Conservation (phyloP, 2,888 invertebrate species). For the Acrobasis consociella region DNA sequence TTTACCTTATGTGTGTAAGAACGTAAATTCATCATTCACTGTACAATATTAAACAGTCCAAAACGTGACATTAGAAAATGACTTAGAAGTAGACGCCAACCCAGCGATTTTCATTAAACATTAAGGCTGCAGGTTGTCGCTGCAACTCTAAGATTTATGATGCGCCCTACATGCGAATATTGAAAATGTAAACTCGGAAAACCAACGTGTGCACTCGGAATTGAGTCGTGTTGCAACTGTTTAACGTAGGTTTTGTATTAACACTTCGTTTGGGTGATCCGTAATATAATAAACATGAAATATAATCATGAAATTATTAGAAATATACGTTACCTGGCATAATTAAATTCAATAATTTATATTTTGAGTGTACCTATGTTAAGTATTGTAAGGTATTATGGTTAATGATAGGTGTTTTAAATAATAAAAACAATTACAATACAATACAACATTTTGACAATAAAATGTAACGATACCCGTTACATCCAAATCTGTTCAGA, state of each 20-base stretch:
- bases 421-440: too few species aligned
- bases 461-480: too few species aligned
- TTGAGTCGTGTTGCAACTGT: conserved; percentile 25
- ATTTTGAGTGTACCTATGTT: not conserved
- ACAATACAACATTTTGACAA: too few species aligned
- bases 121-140: conserved; percentile 34
- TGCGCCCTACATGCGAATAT: conserved; percentile 33
- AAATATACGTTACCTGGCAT: not conserved
- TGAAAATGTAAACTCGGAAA: conserved; percentile 32
- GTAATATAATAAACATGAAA: conserved; percentile 10
- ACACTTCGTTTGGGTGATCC: not conserved
- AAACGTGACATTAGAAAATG: conserved; percentile 23
- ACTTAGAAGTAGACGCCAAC: conserved; percentile 22
- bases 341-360: not conserved
- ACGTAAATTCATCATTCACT: conserved; percentile 32
- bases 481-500: too few species aligned
- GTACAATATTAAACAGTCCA: conserved; percentile 17
- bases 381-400: too few species aligned
- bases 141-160: conserved; percentile 34
- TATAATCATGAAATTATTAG: conserved; percentile 3
- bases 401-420: too few species aligned
- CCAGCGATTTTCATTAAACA: conserved; percentile 36
- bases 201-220: conserved; percentile 28
- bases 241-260: conserved; percentile 11
- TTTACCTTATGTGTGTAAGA: not conserved